Evolutionary conservation across 2,888 invertebrate species (phyloP).

Genomic region (Netelia inedita): DNA sequence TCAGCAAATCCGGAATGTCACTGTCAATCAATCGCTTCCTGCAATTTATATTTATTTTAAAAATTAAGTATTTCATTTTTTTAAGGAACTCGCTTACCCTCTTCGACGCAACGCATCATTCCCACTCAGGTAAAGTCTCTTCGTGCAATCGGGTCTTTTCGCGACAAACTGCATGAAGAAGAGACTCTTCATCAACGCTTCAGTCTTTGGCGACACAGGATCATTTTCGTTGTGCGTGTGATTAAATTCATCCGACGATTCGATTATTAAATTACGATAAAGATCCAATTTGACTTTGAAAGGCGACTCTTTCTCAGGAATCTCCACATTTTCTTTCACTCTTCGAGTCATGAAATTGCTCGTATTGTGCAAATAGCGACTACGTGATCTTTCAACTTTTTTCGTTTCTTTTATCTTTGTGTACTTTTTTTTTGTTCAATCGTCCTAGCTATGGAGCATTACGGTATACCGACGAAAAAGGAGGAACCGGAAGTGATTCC

Average conservation of each 20-base stretch:
- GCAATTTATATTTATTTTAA: slow-evolving; percentile 61
- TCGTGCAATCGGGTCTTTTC: slow-evolving; percentile 87
- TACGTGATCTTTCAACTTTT: slow-evolving; percentile 1
- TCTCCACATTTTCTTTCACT: background rate
- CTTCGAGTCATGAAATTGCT: slow-evolving; percentile 17
- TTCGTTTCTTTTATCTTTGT: slow-evolving; percentile 9
- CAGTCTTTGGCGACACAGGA: background rate
- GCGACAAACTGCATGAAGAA: slow-evolving; percentile 83
- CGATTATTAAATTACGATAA: slow-evolving; percentile 60
- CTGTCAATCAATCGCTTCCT: slow-evolving; percentile 85
- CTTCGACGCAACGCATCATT: slow-evolving; percentile 85
- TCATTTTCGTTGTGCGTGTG: background rate
- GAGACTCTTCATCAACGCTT: slow-evolving; percentile 48
- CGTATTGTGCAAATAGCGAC: slow-evolving; percentile 7
- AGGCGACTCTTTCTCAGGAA: background rate
- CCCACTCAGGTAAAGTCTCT: slow-evolving; percentile 86
- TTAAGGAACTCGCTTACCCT: slow-evolving; percentile 76
- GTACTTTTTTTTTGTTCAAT: slow-evolving; percentile 19
- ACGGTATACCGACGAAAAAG: slow-evolving; percentile 55
- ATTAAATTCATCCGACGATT: slow-evolving; percentile 9
- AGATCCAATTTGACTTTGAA: slow-evolving; percentile 56
- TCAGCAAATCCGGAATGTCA: slow-evolving; percentile 86
- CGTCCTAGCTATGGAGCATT: slow-evolving; percentile 41
- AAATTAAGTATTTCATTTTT: slow-evolving; percentile 73
- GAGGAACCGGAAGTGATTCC: slow-evolving; percentile 69